Base-by-base conservation (phyloP, 1,140 invertebrate species). In the Xylocopa sonorina region DNA sequence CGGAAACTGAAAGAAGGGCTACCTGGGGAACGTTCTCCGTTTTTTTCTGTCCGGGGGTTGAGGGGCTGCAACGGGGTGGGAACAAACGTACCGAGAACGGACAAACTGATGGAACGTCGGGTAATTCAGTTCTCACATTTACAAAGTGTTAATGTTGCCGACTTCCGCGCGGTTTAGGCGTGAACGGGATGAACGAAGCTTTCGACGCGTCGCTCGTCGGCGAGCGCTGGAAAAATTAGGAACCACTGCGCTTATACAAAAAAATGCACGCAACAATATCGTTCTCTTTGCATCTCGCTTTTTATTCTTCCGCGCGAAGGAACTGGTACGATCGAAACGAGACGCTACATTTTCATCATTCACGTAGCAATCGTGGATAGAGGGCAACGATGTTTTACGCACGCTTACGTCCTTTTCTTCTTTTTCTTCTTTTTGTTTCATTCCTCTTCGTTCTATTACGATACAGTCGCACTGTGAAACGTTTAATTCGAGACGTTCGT, bases 161-260 rank as follows among this genome's bases (percentile, higher is more conserved):
- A 78, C 69, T 58, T 29, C 57, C 64, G 58, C 63, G 67, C 82
- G 78, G 60, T 63, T 76, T 51, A 50, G 63, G 84, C 74, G 84
- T 66, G 63, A 76, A 68, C 68, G 51, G n/a, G 38, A 55, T 48
- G 71, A 60, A 67, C 60, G 48, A 55, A 67, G 51, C 67, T 75
- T 64, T 34, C 12, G 50, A 67, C 50, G 51, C 27, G 74, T 83
- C 72, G 66, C 27, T n/a, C 66, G 63, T 18, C 79, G 83, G 58
- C 53, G 51, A 38, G 68, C 64, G 32, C 71, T 78, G 66, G 50
- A 62, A 85, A 85, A 85, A 84, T 85, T 85, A 85, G 83, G 83
- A 85, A 85, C 83, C 84, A 84, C 84, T 64, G 57, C 84, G 84
- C 14, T 82, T 64, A 68, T 67, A n/a, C n/a, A n/a, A n/a, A 51